Conservation (phyloP, 2,797 vertebrate species). For the Pantherophis alleghaniensis region DNA sequence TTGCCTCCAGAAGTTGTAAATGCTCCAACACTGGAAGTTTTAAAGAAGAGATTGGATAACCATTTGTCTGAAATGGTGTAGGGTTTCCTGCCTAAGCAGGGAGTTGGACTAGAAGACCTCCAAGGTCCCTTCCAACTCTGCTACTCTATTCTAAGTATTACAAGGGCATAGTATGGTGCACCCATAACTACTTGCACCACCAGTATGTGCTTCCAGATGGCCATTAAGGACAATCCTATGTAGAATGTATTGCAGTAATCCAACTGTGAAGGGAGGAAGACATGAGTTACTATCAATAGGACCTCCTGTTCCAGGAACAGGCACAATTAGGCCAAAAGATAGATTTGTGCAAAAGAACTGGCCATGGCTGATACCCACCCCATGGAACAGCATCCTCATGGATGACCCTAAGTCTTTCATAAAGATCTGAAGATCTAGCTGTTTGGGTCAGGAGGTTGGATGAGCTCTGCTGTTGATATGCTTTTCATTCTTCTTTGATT, state of each 20-base stretch:
- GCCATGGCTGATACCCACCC: neutral
- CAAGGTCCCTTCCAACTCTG: too few relatives aligned
- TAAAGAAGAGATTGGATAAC: too few relatives aligned
- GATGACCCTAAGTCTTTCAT: neutral
- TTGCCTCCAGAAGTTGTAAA: too few relatives aligned
- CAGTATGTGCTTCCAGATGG: neutral
- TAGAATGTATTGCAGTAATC: neutral
- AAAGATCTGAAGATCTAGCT: neutral
- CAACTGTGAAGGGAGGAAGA: neutral
- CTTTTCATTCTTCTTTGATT: neutral
- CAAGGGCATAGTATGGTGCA: neutral
- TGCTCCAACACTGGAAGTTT: too few relatives aligned
- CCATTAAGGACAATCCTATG: neutral
- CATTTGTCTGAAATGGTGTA: too few relatives aligned
- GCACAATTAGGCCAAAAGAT: neutral
- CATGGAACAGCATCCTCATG: neutral
- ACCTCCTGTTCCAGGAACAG: neutral
- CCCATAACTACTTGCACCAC: neutral
- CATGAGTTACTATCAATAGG: neutral
- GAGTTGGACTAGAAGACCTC: too few relatives aligned
- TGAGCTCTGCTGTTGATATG: neutral
- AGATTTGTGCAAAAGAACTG: neutral
- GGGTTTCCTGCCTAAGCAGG: too few relatives aligned
- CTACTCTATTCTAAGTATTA: neutral
- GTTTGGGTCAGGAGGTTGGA: neutral